These are phyloP conservation scores for Bolborhynchus lineola DNA, from an alignment of 2,113 vertebrate genomes.

Conservation along the genomic window DNA sequence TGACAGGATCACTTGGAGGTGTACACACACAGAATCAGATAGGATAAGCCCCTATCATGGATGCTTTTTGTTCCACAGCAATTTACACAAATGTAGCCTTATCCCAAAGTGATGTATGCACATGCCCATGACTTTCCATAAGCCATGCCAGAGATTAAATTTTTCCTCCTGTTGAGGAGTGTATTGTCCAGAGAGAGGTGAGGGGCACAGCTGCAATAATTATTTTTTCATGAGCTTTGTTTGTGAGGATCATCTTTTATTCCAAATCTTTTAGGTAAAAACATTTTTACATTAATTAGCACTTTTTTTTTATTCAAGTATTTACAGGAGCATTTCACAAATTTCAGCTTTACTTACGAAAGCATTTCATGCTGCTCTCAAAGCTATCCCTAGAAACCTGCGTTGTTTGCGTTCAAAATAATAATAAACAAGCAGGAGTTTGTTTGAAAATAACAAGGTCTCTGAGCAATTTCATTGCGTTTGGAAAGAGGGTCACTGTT, in stretches of 20 bases:
- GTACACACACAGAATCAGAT: background rate
- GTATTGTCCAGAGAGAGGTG: background rate
- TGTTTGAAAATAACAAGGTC: constrained; percentile 54
- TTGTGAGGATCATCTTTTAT: background rate
- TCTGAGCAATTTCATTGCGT: constrained; percentile 53
- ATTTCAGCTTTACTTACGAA: constrained; percentile 40
- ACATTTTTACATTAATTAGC: constrained; percentile 9
- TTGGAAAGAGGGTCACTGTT: constrained; percentile 37
- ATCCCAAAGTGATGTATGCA: background rate
- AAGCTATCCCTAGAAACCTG: constrained; percentile 23
- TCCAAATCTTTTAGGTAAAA: background rate
- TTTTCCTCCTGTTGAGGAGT: background rate
- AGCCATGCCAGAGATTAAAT: background rate
- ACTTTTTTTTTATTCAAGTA: background rate
- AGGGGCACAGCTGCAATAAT: background rate
- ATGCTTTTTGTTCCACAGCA: background rate
- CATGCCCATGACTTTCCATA: background rate
- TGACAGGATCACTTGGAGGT: background rate
- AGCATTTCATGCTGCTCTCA: constrained; percentile 14
- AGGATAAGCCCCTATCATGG: background rate
- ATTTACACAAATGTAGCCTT: background rate
- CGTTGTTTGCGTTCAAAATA: constrained; percentile 28
- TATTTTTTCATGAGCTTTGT: background rate
- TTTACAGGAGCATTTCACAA: constrained; percentile 10
- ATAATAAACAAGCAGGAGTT: constrained; percentile 34